A percentile compares a stretch with the other conserved stretches of the same genome.
phyloP scores from a whole-genome alignment of 2,113 vertebrate species.

The Thunnus thynnus region DNA sequence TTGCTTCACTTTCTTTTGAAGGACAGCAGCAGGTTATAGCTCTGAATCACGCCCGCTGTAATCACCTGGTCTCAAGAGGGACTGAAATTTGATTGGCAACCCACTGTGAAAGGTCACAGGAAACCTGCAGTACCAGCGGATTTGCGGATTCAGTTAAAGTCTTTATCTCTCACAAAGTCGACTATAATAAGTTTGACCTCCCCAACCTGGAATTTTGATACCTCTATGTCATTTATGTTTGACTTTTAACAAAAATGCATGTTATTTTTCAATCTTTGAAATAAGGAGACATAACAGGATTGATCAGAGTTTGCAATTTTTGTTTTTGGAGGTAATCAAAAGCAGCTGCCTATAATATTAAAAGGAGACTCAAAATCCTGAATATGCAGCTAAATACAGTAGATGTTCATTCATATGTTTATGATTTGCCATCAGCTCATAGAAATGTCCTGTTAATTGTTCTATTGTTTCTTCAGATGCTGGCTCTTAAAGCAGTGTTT shows the following conservation, averaged over 20 bases:
- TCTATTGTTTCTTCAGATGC: neutral
- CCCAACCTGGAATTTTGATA: constrained; percentile 13
- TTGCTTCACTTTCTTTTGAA: constrained; percentile 46
- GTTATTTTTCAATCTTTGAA: neutral
- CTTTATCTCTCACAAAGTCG: constrained; percentile 36
- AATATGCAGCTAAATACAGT: neutral
- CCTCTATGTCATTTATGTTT: neutral
- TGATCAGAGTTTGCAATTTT: neutral
- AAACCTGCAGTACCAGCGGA: constrained; percentile 5
- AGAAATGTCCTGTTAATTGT: neutral
- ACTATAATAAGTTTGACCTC: constrained; percentile 46
- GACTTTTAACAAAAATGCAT: neutral
- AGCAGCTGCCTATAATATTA: neutral
- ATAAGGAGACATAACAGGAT: neutral
- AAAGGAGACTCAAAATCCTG: neutral
- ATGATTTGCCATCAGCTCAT: neutral
- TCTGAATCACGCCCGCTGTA: constrained; percentile 28
- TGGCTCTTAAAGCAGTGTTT: neutral
- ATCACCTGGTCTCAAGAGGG: constrained; percentile 43
- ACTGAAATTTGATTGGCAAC: constrained; percentile 56
- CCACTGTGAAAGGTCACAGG: constrained; percentile 63
- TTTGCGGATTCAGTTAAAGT: constrained; percentile 46
- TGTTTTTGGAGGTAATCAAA: constrained; percentile 1
- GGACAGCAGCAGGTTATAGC: constrained; percentile 22
- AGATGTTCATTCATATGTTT: neutral